Conservation (phyloP, 2,113 vertebrate species). For the Cyprinodon tularosa region DNA sequence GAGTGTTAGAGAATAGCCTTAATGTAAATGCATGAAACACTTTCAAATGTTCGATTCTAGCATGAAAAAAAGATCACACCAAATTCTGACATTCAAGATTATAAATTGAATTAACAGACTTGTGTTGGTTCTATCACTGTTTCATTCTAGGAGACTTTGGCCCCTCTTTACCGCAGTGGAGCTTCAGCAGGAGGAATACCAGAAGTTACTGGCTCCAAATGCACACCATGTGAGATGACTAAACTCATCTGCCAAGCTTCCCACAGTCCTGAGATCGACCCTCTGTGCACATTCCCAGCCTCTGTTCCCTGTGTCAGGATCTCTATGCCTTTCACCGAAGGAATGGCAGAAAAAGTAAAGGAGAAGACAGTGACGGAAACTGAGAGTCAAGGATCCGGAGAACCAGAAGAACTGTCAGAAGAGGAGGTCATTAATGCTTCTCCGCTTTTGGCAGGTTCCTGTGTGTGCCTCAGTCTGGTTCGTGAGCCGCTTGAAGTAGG, state of each 20-base stretch:
- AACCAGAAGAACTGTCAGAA: conserved; percentile 68
- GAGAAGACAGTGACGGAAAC: conserved; percentile 19
- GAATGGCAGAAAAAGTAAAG: conserved; percentile 24
- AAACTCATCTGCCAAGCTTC: conserved; percentile 68
- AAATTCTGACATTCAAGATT: neutral
- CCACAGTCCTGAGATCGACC: conserved; percentile 41
- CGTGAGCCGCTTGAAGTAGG: conserved; percentile 88
- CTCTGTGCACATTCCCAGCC: conserved; percentile 43
- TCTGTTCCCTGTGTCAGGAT: conserved; percentile 33
- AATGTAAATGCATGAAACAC: too few species aligned
- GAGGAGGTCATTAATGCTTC: conserved; percentile 54
- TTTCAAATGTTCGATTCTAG: neutral
- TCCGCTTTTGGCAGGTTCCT: conserved; percentile 66
- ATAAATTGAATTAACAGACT: neutral
- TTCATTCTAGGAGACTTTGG: conserved; percentile 73
- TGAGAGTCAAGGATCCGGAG: conserved; percentile 45
- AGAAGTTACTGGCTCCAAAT: conserved; percentile 39
- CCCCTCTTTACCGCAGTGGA: conserved; percentile 73
- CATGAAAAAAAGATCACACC: neutral
- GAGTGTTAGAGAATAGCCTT: too few species aligned
- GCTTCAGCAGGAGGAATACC: conserved; percentile 44
- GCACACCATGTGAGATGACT: conserved; percentile 66
- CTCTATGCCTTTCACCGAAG: conserved; percentile 36
- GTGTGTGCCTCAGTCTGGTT: conserved; percentile 74
- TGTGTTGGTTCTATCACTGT: neutral